Evolutionary conservation across 2,888 invertebrate species (phyloP).

Genomic region (Diplolepis rosae): DNA sequence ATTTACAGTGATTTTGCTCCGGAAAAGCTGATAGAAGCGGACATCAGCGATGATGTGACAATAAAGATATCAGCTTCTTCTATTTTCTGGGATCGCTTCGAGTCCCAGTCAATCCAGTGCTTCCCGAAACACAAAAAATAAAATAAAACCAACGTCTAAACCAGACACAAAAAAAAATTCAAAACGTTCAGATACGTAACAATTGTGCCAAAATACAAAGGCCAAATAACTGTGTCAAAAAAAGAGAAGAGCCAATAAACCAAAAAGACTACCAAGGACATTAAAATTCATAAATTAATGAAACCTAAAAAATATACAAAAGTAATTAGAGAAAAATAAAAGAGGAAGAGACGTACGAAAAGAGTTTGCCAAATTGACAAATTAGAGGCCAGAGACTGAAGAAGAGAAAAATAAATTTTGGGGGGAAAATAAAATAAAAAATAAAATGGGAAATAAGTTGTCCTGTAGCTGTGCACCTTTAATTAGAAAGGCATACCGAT

Average conservation of each 20-base stretch:
- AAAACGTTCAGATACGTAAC: constrained; percentile 30
- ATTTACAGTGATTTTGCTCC: constrained; percentile 66
- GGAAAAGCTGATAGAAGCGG: constrained; percentile 65
- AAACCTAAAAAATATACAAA: background rate
- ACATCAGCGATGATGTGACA: constrained; percentile 71
- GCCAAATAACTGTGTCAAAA: constrained; percentile 18
- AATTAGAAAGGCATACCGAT: constrained; percentile 96
- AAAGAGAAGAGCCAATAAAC: constrained; percentile 23
- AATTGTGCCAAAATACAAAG: constrained; percentile 21
- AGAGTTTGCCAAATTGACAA: constrained; percentile 10
- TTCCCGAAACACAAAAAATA: constrained; percentile 61
- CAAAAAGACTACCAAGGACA: constrained; percentile 23
- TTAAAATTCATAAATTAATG: constrained; percentile 44
- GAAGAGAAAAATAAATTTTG: constrained; percentile 41
- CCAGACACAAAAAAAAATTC: constrained; percentile 36
- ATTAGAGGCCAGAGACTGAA: constrained; percentile 35
- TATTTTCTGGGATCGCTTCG: constrained; percentile 63
- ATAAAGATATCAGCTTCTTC: constrained; percentile 68
- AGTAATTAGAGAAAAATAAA: constrained; percentile 33
- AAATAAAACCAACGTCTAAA: constrained; percentile 45
- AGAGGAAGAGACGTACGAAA: constrained; percentile 32
- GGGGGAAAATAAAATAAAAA: no score
- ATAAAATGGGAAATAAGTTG: constrained; percentile 95
- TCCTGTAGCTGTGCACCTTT: constrained; percentile 97
- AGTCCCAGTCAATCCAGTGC: constrained; percentile 66